Evolutionary conservation across 2,113 vertebrate genomes (phyloP).

Genomic region (Pogonocichla stellata): DNA sequence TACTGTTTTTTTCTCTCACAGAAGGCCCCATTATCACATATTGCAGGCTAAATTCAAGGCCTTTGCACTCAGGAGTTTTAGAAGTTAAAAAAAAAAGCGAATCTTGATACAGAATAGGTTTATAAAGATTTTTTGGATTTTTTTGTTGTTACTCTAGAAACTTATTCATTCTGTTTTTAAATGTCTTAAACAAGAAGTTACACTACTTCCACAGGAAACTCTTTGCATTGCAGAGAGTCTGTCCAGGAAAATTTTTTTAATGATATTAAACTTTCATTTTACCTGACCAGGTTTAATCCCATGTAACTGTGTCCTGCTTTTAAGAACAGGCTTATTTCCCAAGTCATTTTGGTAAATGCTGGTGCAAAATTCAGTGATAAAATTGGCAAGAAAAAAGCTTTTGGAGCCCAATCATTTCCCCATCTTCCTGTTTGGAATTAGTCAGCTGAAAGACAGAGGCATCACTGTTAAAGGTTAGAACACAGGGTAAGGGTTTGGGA

Average conservation of each 20-base stretch:
- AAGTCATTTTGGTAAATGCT: neutral
- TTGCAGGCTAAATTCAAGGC: neutral
- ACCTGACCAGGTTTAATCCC: neutral
- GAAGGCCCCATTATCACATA: neutral
- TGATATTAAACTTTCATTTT: neutral
- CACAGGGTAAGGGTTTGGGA: neutral
- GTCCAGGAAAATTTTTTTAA: neutral
- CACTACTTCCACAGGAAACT: neutral
- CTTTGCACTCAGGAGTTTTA: neutral
- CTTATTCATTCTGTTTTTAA: neutral
- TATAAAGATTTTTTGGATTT: neutral
- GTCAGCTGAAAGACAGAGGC: neutral
- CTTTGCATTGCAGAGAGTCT: neutral
- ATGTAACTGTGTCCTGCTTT: neutral
- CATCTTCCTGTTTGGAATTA: neutral
- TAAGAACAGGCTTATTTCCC: neutral
- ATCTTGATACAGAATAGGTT: neutral
- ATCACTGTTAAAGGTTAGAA: neutral
- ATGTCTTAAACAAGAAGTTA: neutral
- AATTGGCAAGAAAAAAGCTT: neutral
- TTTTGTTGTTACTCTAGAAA: neutral
- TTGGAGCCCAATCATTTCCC: neutral
- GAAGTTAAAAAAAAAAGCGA: neutral
- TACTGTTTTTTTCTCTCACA: neutral
- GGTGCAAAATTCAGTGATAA: neutral